Base-by-base conservation (phyloP, 2,888 invertebrate genomes). In the Galeopsomyia nigrocyanea region DNA sequence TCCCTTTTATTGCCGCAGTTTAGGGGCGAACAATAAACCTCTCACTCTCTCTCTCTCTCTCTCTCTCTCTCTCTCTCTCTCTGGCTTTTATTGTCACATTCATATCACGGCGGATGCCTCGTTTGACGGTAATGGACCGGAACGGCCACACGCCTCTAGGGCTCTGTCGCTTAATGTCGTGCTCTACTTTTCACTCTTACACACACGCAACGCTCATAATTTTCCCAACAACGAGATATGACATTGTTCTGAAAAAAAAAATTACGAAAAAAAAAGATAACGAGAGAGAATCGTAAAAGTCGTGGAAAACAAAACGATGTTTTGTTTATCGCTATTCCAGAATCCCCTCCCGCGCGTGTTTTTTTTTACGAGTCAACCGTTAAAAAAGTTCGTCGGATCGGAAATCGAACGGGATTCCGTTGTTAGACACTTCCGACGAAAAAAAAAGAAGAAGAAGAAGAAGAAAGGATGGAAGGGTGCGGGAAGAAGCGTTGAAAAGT, bases 11-110 rank as follows among this genome's bases (percentile, higher is more conserved):
- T 80, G 78, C 77, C 73, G 78, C 75, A 79, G 80, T 81, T 80
- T 78, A 75, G 78, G 76, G 77, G 7, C 73, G 80, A 80, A 82
- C 81, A 81, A 82, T 82, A 82, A 82, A 82, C 77, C 79, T 78
- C 69, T 71, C 78, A 78, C 74, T 75, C 73, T n/a, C n/a, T n/a
- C n/a, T n/a, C 73, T 77, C 51, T 10, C 31, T 10, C 39, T 13
- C n/a, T 58, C n/a, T 17, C n/a, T 39, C 17, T 26, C 7, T 31
- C 79, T 78, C 69, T 71, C 78, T 78, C 74, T 75, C 73, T 78
- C 80, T 78, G 70, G 74, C 75, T 78, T 79, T 79, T 78, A 79
- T 79, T 79, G 78, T 74, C 75, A 61, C 78, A 77, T 80, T 80
- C 78, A 80, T 79, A 79, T 79, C 80, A 76, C 77, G 65, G 73